These are phyloP conservation scores for Hemibagrus guttatus DNA, from an alignment of 2,797 vertebrate species.

Conservation along the genomic window DNA sequence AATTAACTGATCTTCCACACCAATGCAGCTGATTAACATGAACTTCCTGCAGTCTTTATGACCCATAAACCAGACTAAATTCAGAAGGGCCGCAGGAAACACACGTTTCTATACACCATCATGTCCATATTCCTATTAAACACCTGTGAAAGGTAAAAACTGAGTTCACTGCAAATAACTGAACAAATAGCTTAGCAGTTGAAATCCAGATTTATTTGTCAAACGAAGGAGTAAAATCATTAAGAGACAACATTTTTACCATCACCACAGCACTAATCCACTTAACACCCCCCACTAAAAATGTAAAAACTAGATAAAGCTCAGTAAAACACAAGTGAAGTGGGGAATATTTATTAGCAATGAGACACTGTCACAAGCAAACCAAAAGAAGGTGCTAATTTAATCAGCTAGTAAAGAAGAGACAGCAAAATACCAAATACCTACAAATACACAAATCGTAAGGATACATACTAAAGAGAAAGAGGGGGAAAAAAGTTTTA, in stretches of 20 bases:
- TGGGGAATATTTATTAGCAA: slow-evolving; percentile 50
- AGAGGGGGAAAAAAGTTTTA: slow-evolving; percentile 43
- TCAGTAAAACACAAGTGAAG: slow-evolving; percentile 76
- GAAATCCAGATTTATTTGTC: slow-evolving; percentile 73
- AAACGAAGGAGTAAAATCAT: slow-evolving; percentile 80
- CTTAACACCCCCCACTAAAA: slow-evolving; percentile 73
- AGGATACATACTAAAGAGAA: slow-evolving; percentile 65
- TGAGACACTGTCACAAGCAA: slow-evolving; percentile 62
- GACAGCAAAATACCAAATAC: slow-evolving; percentile 51
- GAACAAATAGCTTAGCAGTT: slow-evolving; percentile 8
- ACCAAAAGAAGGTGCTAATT: slow-evolving; percentile 60
- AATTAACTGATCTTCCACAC: too few relatives aligned
- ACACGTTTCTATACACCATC: too few relatives aligned
- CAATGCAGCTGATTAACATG: too few relatives aligned
- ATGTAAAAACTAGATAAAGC: slow-evolving; percentile 78
- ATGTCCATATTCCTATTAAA: too few relatives aligned
- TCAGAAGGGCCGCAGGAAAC: too few relatives aligned
- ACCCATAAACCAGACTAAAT: too few relatives aligned
- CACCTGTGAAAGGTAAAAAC: not conserved
- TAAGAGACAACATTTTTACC: slow-evolving; percentile 75
- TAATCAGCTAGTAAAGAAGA: slow-evolving; percentile 59
- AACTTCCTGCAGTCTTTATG: too few relatives aligned
- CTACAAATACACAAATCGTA: slow-evolving; percentile 64
- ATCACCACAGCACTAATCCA: slow-evolving; percentile 71
- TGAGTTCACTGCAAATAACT: not conserved